Evolutionary conservation across 2,797 vertebrate genomes (phyloP).

Genomic region (Limosa lapponica): DNA sequence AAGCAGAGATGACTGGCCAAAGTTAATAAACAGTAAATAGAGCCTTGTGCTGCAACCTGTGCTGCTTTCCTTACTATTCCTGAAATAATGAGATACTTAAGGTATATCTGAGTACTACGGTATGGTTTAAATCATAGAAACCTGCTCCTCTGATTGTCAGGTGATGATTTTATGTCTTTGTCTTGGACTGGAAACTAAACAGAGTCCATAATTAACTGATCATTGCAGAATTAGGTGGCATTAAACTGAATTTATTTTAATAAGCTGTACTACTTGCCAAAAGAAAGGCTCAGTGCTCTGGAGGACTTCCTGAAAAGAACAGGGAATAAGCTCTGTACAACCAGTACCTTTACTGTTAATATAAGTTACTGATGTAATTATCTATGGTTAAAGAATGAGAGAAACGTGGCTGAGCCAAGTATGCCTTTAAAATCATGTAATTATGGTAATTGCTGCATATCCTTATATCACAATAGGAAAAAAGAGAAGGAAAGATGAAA

Average conservation of each 20-base stretch:
- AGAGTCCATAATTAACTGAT: slow-evolving; percentile 47
- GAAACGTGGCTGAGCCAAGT: neutral
- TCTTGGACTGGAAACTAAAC: slow-evolving; percentile 12
- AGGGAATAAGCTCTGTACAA: neutral
- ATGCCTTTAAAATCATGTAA: neutral
- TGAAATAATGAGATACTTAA: neutral
- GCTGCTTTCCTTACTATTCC: neutral
- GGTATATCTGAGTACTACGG: neutral
- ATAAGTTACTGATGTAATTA: slow-evolving; percentile 21
- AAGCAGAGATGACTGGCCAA: neutral
- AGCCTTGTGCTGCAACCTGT: neutral
- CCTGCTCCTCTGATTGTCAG: neutral
- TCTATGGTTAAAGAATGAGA: neutral
- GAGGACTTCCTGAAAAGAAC: slow-evolving; percentile 1
- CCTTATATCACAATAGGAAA: neutral
- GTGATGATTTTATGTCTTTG: neutral
- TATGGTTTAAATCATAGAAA: neutral
- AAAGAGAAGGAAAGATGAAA: neutral
- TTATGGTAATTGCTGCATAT: neutral
- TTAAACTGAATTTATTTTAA: slow-evolving; percentile 53
- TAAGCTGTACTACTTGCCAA: slow-evolving; percentile 18
- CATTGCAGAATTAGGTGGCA: slow-evolving; percentile 32
- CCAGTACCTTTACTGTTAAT: neutral
- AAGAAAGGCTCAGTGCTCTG: slow-evolving; percentile 18
- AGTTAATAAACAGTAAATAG: neutral